Evolutionary conservation across 1,140 invertebrate genomes (phyloP).

Genomic region (Ladona fulva): DNA sequence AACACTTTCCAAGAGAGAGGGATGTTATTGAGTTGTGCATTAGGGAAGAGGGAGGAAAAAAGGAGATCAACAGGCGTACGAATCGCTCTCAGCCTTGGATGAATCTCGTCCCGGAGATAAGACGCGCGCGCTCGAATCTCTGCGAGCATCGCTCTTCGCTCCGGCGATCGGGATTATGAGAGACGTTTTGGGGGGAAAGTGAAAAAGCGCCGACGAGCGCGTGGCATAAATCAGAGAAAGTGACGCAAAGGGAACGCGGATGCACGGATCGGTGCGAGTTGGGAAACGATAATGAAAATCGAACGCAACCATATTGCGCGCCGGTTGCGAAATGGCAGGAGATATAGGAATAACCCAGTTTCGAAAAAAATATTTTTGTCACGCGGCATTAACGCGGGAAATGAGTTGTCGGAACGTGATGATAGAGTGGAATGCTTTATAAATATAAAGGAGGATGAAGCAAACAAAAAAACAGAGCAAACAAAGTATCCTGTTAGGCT

Average conservation of each 20-base stretch:
- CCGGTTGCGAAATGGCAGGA: too few relatives aligned
- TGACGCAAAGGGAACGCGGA: constrained; percentile 1
- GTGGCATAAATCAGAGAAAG: neutral
- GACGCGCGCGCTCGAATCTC: neutral
- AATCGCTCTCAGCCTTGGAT: neutral
- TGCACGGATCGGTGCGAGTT: neutral
- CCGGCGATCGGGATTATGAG: neutral
- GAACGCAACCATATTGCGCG: too few relatives aligned
- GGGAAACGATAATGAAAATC: neutral
- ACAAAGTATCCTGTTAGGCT: too few relatives aligned
- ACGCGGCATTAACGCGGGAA: too few relatives aligned
- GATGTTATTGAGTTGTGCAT: neutral
- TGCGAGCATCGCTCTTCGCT: neutral
- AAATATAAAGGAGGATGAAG: too few relatives aligned
- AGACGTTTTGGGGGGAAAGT: neutral
- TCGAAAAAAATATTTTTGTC: too few relatives aligned
- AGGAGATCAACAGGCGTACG: neutral
- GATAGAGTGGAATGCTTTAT: too few relatives aligned
- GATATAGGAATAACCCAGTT: too few relatives aligned
- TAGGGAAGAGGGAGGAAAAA: neutral
- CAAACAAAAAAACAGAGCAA: too few relatives aligned
- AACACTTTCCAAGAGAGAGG: too few relatives aligned
- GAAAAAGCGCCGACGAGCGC: neutral
- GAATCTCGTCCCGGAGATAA: neutral
- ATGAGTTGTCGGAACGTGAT: too few relatives aligned